Conservation (phyloP, 2,888 invertebrate genomes). For the Arctia plantaginis region DNA sequence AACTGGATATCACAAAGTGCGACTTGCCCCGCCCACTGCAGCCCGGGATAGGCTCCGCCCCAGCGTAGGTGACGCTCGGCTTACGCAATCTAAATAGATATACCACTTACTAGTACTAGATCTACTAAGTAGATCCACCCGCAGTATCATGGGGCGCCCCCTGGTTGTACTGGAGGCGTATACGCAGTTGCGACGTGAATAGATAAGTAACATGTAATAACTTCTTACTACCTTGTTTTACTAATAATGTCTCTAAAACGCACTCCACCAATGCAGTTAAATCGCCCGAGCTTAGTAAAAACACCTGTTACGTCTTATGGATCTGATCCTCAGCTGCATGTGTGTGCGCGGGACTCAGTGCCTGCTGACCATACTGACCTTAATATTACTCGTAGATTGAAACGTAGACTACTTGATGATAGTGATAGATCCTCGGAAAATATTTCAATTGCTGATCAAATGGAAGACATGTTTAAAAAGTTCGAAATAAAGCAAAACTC, state of each 20-base stretch:
- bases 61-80: too few species aligned
- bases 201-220: too few species aligned
- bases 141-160: too few species aligned
- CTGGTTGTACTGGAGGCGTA: too few species aligned
- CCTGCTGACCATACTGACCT: neutral
- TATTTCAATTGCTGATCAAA: conserved; percentile 1
- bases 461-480: conserved; percentile 2
- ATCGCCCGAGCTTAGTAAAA: neutral
- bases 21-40: too few species aligned
- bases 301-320: neutral
- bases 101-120: too few species aligned
- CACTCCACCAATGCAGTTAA: neutral
- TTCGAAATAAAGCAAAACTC: conserved; percentile 9
- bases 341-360: neutral
- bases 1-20: too few species aligned
- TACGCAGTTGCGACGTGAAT: too few species aligned
- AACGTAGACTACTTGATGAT: conserved; percentile 9
- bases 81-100: too few species aligned
- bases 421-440: neutral
- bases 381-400: conserved; percentile 11
- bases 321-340: conserved; percentile 15
- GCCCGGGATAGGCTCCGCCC: too few species aligned
- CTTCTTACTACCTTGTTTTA: too few species aligned
- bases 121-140: too few species aligned
- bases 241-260: neutral